Base-by-base conservation (phyloP, 2,797 vertebrate genomes). In the Mormyrus hasselquistii region DNA sequence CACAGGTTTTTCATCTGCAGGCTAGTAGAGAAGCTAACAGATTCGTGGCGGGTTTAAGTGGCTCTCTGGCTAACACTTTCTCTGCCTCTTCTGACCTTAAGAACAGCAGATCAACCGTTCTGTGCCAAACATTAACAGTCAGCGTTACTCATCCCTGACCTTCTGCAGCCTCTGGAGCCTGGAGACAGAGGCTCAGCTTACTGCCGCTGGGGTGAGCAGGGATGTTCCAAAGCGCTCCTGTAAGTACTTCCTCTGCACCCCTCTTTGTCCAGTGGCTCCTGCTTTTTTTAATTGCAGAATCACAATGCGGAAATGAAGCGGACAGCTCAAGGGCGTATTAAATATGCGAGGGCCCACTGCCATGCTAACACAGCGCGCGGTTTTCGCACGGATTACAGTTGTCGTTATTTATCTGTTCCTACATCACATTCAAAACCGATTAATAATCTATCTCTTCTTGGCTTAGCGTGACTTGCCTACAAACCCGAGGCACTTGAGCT, bases 261-360 rank as follows among this genome's bases (percentile, higher is more conserved):
- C 41, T 47, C n/a, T 82, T 82, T 49, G 44, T 73, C 69, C 76
- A 41, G 50, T 34, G 10, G n/a, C 12, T 59, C 34, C n/a, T 53
- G 19, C n/a, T 55, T 22, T 84, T 87, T 59, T 59, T 90, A 76
- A 76, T 87, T 86, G 89, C 86, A 90, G 62, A 85, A 84, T 52
- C 62, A 92, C 91, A 65, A 89, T 83, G 86, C 65, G 4, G 87
- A 91, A 50, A 91, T 91, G 92, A 92, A 92, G 91, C 50, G 4
- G 65, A 90, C 91, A 92, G 88, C 92, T 86, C 16, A 10, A 44
- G 83, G 90, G 44, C 50, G 83, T 87, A 93, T 94, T 90, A 93
- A 93, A 92, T 90, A 93, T 93, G 90, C 9, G 91, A 88, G 90
- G 57, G 86, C n/a, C 89, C 38, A 87, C 57, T 16, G 50, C 85